Conservation (phyloP, 2,797 vertebrate species). For the Mormyrops boulengeri region DNA sequence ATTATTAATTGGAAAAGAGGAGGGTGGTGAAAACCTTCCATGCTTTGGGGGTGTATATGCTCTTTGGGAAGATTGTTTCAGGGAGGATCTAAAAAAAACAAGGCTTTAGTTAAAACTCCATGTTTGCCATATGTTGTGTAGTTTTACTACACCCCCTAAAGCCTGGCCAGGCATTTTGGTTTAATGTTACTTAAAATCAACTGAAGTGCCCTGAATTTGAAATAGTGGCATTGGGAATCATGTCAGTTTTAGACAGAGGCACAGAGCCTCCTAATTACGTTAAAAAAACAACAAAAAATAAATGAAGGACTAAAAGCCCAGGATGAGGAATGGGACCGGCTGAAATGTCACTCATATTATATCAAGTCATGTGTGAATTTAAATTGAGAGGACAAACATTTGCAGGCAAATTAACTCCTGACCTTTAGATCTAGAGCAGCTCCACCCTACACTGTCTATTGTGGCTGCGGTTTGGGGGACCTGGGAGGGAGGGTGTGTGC, state of each 20-base stretch:
- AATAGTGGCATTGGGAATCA: neutral
- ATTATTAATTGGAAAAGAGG: constrained; percentile 2
- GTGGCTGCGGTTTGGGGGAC: neutral
- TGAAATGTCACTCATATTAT: constrained; percentile 22
- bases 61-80: neutral
- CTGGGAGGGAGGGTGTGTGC: neutral
- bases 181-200: neutral
- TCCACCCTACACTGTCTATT: neutral
- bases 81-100: neutral
- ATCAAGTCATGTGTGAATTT: constrained; percentile 21
- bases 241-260: neutral
- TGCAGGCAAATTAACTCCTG: constrained; percentile 20
- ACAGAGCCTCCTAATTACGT: neutral
- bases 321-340: constrained; percentile 17
- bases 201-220: neutral
- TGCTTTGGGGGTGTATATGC: neutral
- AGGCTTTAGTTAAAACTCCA: neutral
- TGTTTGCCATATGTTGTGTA: neutral
- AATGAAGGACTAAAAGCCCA: neutral
- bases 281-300: neutral
- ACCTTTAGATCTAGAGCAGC: neutral
- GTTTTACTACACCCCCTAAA: neutral
- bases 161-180: neutral
- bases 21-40: neutral
- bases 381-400: constrained; percentile 17